Percentiles rank a stretch among this genome's conserved stretches.
phyloP scores from a whole-genome alignment of 2,113 vertebrate species.

The Elaphurus davidianus region DNA sequence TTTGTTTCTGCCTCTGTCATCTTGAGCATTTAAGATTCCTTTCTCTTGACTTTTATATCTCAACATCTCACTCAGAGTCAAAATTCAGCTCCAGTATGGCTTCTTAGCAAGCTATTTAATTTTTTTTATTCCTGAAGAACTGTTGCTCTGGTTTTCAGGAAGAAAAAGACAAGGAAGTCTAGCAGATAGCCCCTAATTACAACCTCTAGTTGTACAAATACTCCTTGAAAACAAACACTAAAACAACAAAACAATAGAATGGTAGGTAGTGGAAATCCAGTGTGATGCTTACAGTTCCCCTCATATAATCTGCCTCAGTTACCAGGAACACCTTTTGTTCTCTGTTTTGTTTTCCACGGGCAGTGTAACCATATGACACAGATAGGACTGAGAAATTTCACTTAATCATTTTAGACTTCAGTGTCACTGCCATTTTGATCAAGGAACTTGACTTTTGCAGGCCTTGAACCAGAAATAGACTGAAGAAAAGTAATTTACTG shows the following conservation, averaged over 20 bases:
- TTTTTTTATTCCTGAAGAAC: not conserved
- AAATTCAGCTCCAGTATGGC: not conserved
- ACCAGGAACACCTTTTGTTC: not conserved
- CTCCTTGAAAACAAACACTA: not conserved
- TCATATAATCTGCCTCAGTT: not conserved
- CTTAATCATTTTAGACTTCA: not conserved
- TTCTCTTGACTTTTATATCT: conserved; percentile 2
- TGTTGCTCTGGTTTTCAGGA: not conserved
- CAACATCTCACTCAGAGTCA: not conserved
- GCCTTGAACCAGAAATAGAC: not conserved
- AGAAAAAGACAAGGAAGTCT: not conserved
- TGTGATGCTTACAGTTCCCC: not conserved
- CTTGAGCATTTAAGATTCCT: not conserved
- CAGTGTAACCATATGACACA: not conserved
- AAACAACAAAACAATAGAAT: not conserved
- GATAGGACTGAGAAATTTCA: not conserved
- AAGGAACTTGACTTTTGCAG: not conserved
- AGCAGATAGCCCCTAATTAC: not conserved
- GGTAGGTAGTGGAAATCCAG: not conserved
- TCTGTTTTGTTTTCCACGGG: not conserved
- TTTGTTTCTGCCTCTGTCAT: not conserved
- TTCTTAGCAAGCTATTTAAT: not conserved
- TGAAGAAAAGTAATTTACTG: not conserved
- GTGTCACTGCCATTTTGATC: not conserved
- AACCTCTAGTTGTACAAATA: not conserved